A percentile compares a stretch with the other conserved stretches of the same genome.
Conservation (phyloP, 2,888 invertebrate genomes). For the Nycteola revayana region DNA sequence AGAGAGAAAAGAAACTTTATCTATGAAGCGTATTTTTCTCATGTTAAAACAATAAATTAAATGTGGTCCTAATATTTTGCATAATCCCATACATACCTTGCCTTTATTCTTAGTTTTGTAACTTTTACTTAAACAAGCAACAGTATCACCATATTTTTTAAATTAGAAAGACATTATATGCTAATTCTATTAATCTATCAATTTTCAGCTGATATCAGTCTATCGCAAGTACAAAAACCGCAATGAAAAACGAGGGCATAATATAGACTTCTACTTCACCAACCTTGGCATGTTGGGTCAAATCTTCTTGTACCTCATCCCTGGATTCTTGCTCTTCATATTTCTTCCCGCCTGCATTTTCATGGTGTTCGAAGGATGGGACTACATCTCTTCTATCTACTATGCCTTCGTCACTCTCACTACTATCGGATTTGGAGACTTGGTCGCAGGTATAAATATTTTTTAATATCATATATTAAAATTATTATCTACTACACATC, state of each 20-base stretch:
- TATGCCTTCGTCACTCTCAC: slow-evolving; percentile 94
- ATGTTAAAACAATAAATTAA: too few relatives aligned
- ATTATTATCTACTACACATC: too few relatives aligned
- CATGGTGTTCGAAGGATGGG: slow-evolving; percentile 92
- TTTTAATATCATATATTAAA: too few relatives aligned
- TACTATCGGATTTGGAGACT: slow-evolving; percentile 96
- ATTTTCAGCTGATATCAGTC: slow-evolving; percentile 86
- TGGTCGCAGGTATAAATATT: slow-evolving; percentile 89
- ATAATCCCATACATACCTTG: too few relatives aligned
- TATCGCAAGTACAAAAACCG: slow-evolving; percentile 91
- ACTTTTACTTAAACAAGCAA: too few relatives aligned
- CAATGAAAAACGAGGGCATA: slow-evolving; percentile 81
- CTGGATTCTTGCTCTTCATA: slow-evolving; percentile 93
- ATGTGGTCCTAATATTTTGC: too few relatives aligned
- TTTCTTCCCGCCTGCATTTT: slow-evolving; percentile 93
- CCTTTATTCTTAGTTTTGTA: too few relatives aligned
- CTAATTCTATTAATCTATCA: too few relatives aligned
- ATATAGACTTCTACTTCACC: slow-evolving; percentile 84
- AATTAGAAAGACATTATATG: too few relatives aligned
- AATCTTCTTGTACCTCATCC: slow-evolving; percentile 92
- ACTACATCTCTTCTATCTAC: slow-evolving; percentile 91
- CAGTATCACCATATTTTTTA: too few relatives aligned
- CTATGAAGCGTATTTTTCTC: too few relatives aligned
- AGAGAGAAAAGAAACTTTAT: too few relatives aligned
- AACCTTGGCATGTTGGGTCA: slow-evolving; percentile 89